These are phyloP conservation scores for Chrysochloris asiatica DNA, from an alignment of 2,113 vertebrate species.

Conservation along the genomic window DNA sequence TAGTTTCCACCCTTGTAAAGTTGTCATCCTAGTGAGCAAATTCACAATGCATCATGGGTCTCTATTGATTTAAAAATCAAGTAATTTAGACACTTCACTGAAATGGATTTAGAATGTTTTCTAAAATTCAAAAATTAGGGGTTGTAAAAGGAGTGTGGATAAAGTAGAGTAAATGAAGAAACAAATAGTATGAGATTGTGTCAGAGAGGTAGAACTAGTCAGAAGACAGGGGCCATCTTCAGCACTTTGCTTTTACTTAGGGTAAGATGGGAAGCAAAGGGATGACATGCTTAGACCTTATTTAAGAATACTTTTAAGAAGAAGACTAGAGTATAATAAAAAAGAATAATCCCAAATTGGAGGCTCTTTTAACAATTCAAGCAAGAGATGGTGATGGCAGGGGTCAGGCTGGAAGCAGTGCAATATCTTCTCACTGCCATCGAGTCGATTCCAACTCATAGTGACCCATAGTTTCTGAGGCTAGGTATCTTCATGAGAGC, in stretches of 20 bases:
- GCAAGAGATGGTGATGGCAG: not conserved
- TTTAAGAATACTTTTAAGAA: constrained; percentile 7
- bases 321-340: not conserved
- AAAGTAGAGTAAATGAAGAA: not conserved
- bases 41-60: not conserved
- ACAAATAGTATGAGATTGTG: not conserved
- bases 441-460: too few relatives aligned
- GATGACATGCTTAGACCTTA: not conserved
- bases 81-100: not conserved
- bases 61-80: not conserved
- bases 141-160: not conserved
- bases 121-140: constrained; percentile 13
- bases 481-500: too few relatives aligned
- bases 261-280: not conserved
- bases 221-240: not conserved
- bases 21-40: not conserved
- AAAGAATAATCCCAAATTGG: not conserved
- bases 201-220: not conserved
- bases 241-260: not conserved
- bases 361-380: not conserved
- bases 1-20: not conserved
- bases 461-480: too few relatives aligned
- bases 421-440: too few relatives aligned
- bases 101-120: not conserved
- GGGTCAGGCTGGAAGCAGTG: too few relatives aligned